Evolutionary conservation across 2,797 vertebrate species (phyloP).

Genomic region (Myotis pilosus): DNA sequence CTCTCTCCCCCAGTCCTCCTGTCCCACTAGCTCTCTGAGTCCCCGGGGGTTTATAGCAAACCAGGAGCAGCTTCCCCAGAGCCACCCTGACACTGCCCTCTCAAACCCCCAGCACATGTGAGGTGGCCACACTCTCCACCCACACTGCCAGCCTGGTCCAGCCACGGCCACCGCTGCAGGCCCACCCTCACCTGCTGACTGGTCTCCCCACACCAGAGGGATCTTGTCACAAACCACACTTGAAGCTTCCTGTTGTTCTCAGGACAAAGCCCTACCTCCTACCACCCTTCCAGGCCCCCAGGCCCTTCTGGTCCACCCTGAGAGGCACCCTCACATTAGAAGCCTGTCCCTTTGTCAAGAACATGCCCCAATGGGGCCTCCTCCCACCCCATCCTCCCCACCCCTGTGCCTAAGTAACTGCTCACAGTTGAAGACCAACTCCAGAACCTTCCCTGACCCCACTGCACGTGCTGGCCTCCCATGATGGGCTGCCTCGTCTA

Average conservation of each 20-base stretch:
- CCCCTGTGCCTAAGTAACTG: background rate
- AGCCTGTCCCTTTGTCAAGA: background rate
- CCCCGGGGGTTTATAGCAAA: background rate
- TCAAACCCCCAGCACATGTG: background rate
- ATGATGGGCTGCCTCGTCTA: fast-evolving
- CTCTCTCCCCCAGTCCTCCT: fast-evolving
- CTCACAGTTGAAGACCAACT: background rate
- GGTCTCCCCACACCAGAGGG: background rate
- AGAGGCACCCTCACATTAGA: background rate
- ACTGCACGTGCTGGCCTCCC: background rate
- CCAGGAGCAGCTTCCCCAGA: background rate
- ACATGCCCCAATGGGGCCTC: background rate
- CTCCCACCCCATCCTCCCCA: background rate
- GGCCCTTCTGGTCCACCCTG: background rate
- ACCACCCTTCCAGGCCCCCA: background rate
- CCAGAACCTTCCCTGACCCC: background rate
- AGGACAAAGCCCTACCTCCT: background rate
- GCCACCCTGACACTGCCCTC: background rate
- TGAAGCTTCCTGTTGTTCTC: background rate
- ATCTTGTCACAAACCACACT: background rate
- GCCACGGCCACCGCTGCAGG: background rate
- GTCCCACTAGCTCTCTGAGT: background rate
- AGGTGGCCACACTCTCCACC: background rate
- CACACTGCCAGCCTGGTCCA: background rate
- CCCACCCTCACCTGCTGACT: background rate